Evolutionary conservation across 2,888 invertebrate genomes (phyloP).

Genomic region (Agrochola lychnidis): DNA sequence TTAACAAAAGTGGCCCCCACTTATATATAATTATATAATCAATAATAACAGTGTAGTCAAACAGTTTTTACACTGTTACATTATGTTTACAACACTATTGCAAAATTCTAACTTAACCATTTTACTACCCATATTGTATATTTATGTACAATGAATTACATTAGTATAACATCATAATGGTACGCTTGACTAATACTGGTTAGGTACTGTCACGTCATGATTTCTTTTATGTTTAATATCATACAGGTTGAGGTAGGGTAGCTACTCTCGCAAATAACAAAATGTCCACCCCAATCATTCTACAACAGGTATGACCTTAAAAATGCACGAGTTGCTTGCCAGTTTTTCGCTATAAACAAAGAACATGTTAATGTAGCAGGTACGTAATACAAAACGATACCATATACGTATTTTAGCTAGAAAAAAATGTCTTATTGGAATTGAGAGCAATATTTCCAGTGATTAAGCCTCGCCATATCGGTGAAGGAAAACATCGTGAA

Average conservation of each 20-base stretch:
- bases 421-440: background rate
- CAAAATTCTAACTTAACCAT: too few relatives aligned
- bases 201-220: too few relatives aligned
- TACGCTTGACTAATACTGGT: background rate
- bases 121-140: too few relatives aligned
- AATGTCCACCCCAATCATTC: background rate
- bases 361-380: background rate
- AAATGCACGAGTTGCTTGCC: constrained; percentile 5
- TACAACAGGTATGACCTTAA: background rate
- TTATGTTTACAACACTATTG: too few relatives aligned
- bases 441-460: background rate
- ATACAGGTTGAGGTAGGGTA: background rate
- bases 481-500: background rate
- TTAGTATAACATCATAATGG: too few relatives aligned
- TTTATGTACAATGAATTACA: too few relatives aligned
- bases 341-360: background rate
- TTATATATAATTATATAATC: too few relatives aligned
- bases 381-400: too few relatives aligned
- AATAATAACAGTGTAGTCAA: too few relatives aligned
- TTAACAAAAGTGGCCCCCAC: too few relatives aligned
- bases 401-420: background rate
- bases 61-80: too few relatives aligned
- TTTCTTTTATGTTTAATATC: background rate
- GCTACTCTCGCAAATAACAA: constrained; percentile 18
- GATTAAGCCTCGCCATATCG: background rate